phyloP scores from a whole-genome alignment of 2,797 vertebrate genomes.

The Syncerus caffer region DNA sequence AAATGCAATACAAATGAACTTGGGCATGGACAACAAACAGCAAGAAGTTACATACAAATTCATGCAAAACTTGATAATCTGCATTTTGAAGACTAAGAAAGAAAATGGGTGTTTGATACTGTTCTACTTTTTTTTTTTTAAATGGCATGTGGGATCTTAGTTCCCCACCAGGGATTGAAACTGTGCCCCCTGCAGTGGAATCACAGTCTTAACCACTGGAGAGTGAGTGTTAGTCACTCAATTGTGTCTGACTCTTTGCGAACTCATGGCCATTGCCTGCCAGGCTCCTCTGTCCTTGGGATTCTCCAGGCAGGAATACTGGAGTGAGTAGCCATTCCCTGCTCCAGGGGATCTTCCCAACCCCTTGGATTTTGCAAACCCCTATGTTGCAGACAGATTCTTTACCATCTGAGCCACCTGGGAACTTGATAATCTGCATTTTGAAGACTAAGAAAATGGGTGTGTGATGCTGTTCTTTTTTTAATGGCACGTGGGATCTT shows the following conservation, averaged over 20 bases:
- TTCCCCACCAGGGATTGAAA: not conserved
- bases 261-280: not conserved
- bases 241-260: not conserved
- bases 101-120: not conserved
- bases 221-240: not conserved
- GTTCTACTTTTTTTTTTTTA: not conserved
- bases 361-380: not conserved
- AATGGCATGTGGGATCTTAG: not conserved
- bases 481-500: not conserved
- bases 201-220: not conserved
- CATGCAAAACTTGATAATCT: not conserved
- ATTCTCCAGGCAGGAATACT: not conserved
- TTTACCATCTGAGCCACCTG: not conserved
- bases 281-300: not conserved
- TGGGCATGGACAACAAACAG: not conserved
- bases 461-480: not conserved
- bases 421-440: not conserved
- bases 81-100: not conserved
- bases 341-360: not conserved
- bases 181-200: not conserved
- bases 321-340: not conserved
- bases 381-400: not conserved
- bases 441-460: not conserved
- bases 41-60: not conserved
- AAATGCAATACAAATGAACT: not conserved